Base-by-base conservation (phyloP, 2,113 vertebrate species). In the Hipposideros armiger region DNA sequence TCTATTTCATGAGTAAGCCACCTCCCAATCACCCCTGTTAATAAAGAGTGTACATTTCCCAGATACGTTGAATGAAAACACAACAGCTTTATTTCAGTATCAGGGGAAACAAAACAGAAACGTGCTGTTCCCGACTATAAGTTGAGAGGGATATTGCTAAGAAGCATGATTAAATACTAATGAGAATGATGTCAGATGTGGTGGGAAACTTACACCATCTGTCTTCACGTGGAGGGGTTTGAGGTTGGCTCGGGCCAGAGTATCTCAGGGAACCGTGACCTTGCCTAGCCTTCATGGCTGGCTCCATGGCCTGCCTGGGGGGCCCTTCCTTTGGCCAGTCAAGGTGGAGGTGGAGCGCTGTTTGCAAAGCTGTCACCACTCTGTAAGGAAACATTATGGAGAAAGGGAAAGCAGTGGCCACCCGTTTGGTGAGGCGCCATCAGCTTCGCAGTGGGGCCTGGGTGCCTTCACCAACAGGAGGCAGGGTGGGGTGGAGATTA, bases 151-250 rank as follows among this genome's bases (percentile, higher is more conserved):
- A 54, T 36, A 32, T 17, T 58, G 42, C 47, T 78, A 52, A 26
- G 83, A 93, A 92, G 45, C 74, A 73, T n/a, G 52, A 93, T 80
- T 76, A 94, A 85, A 94, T 60, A n/a, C 78, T 66, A 66, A 66
- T 19, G 60, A 94, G 30, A 88, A 70, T 77, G 70, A 74, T 80
- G 72, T 77, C 89, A 91, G 36, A 50, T 45, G 3, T 42, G 42
- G 50, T 54, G 32, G 58, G 74, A 91, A 88, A 73, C 42, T 87
- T 77, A 54, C 20, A 93, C 15, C 19, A 73, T 52, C 52, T 54
- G 60, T 73, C 69, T 76, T 94, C 76, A 77, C 0, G 3, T 20
- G 13, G 26, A 22, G n/a, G 66, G 36, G 32, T 52, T 22, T 40
- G 64, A 90, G 26, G n/a, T 45, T 94, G 66, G 45, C 85, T 52